These are phyloP conservation scores for Pedionomus torquatus DNA, from an alignment of 2,113 vertebrate species.

Conservation along the genomic window DNA sequence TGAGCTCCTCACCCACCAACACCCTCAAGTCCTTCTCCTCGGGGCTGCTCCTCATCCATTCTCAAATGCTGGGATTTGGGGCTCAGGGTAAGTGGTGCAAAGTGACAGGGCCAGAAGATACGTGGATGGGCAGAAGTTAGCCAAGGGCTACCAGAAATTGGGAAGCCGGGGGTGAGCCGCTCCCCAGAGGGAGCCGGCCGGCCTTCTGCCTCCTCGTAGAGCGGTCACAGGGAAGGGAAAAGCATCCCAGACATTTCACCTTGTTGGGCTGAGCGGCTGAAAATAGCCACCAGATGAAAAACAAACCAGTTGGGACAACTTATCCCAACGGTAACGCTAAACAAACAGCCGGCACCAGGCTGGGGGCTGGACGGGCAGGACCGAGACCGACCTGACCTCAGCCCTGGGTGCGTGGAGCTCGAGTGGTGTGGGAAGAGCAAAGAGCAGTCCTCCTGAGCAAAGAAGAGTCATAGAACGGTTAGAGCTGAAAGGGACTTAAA, in stretches of 20 bases:
- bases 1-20: too few relatives aligned
- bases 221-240: conserved; percentile 9
- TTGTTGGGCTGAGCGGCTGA: conserved; percentile 58
- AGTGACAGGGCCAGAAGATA: neutral
- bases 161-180: neutral
- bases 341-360: neutral
- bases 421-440: neutral
- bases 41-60: neutral
- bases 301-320: conserved; percentile 46
- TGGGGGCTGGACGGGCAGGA: neutral
- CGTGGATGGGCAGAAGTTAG: neutral
- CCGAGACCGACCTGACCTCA: neutral
- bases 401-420: rapidly evolving
- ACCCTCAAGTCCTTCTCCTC: neutral
- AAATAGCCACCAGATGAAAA: conserved; percentile 71
- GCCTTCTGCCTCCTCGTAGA: neutral
- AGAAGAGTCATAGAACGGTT: too few relatives aligned
- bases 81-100: neutral
- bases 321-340: neutral
- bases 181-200: neutral
- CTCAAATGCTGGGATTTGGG: rapidly evolving
- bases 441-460: too few relatives aligned
- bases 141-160: rapidly evolving
- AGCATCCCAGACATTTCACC: conserved; percentile 72
- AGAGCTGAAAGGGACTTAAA: too few relatives aligned